A percentile compares a stretch with the other conserved stretches of the same genome.
phyloP scores from a whole-genome alignment of 2,888 invertebrate species.

The Chrysotoxum bicinctum region DNA sequence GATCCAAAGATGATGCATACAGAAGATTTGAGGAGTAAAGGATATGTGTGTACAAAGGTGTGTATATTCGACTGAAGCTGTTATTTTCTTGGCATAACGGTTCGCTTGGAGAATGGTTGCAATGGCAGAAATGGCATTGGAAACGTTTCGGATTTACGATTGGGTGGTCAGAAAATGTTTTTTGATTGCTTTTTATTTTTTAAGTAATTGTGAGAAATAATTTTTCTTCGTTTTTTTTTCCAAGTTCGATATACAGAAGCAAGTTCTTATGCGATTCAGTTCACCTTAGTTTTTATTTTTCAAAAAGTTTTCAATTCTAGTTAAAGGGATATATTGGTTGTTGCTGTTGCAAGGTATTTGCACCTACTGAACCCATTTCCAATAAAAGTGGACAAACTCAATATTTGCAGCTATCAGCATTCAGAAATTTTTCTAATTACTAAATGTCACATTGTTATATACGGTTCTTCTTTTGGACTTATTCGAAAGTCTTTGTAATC shows the following conservation, averaged over 20 bases:
- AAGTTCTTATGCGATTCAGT: neutral
- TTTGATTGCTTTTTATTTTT: conserved; percentile 65
- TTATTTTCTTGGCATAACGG: conserved; percentile 41
- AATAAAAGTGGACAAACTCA: conserved; percentile 43
- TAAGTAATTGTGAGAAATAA: conserved; percentile 62
- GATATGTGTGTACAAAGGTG: neutral
- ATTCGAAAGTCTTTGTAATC: neutral
- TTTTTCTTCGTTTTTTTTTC: conserved; percentile 39
- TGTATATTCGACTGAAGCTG: conserved; percentile 45
- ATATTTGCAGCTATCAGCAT: conserved; percentile 59
- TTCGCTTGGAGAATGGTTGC: neutral
- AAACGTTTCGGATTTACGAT: neutral
- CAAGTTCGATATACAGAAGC: neutral
- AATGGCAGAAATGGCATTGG: neutral
- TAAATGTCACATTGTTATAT: conserved; percentile 54
- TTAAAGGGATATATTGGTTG: neutral
- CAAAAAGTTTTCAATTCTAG: neutral
- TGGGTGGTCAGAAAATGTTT: conserved; percentile 29
- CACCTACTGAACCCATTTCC: conserved; percentile 4
- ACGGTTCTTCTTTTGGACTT: neutral
- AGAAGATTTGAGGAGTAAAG: neutral
- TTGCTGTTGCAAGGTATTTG: too few species aligned
- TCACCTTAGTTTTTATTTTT: neutral
- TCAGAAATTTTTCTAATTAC: conserved; percentile 67
- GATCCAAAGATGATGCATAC: conserved; percentile 38